Percentiles rank a stretch among this genome's conserved stretches.
Evolutionary conservation across 2,888 invertebrate species (phyloP).

Genomic region (Deilephila elpenor): DNA sequence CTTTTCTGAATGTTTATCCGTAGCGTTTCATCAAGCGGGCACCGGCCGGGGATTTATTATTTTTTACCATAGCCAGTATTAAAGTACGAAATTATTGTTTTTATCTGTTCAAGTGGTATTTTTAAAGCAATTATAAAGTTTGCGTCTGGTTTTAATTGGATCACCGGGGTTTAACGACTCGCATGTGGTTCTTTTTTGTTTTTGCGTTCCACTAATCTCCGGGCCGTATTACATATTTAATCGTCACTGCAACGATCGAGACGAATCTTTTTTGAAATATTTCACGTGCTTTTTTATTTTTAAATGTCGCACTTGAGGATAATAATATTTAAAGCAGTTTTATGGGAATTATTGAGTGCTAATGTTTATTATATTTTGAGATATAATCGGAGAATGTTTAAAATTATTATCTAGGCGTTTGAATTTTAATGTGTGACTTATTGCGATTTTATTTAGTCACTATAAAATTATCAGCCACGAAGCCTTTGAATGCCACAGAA

Average conservation of each 20-base stretch:
- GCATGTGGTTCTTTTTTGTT: constrained; percentile 64
- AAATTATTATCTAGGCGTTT: too few relatives aligned
- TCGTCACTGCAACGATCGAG: constrained; percentile 28
- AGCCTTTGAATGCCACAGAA: too few relatives aligned
- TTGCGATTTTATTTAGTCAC: too few relatives aligned
- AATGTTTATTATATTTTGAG: too few relatives aligned
- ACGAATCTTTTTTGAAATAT: constrained; percentile 28
- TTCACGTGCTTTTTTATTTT: constrained; percentile 1
- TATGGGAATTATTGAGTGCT: not conserved
- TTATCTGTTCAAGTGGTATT: constrained; percentile 80
- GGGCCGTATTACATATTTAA: constrained; percentile 30
- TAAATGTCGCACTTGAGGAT: constrained; percentile 2
- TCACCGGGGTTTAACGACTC: constrained; percentile 77
- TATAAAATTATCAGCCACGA: too few relatives aligned
- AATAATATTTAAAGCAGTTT: not conserved
- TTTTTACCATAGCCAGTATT: constrained; percentile 77
- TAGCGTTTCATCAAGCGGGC: constrained; percentile 76
- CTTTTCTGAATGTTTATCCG: constrained; percentile 79
- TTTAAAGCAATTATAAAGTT: constrained; percentile 82
- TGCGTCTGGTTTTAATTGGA: constrained; percentile 80
- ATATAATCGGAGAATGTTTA: too few relatives aligned
- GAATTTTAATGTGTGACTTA: too few relatives aligned
- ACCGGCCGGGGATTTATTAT: constrained; percentile 78
- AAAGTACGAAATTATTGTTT: constrained; percentile 83
- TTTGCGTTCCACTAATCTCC: constrained; percentile 57